A percentile compares a stretch with the other conserved stretches of the same genome.
Conservation (phyloP, 2,888 invertebrate species). For the Hesperia comma region DNA sequence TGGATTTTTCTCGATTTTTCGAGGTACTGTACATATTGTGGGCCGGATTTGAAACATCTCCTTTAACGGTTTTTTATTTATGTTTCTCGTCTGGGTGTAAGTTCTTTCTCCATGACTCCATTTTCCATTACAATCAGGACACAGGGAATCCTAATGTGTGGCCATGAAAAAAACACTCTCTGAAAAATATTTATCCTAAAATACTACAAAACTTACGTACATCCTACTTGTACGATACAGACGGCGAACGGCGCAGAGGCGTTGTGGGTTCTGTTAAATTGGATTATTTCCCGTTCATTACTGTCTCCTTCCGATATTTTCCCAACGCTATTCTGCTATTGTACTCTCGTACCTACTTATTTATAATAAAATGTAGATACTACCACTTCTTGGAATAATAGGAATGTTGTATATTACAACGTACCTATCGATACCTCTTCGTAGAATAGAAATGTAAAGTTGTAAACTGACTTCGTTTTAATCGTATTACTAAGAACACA, state of each 20-base stretch:
- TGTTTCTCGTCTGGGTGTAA: too few species aligned
- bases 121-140: too few species aligned
- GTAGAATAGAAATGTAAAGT: too few species aligned
- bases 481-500: too few species aligned
- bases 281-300: conserved; percentile 33
- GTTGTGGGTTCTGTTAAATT: conserved; percentile 30
- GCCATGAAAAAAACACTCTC: too few species aligned
- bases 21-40: too few species aligned
- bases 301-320: conserved; percentile 19
- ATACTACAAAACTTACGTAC: neutral
- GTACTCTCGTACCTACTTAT: conserved; percentile 19
- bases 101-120: too few species aligned
- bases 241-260: conserved; percentile 6
- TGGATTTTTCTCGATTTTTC: too few species aligned
- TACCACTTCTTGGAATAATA: neutral
- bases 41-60: too few species aligned
- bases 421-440: neutral
- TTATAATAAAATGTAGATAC: conserved; percentile 11
- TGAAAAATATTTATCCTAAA: neutral
- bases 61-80: too few species aligned
- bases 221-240: conserved; percentile 10
- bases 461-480: too few species aligned
- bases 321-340: conserved; percentile 17
- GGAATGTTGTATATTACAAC: neutral
- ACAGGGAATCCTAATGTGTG: too few species aligned